Base-by-base conservation (phyloP, 2,797 vertebrate species). In the Crocodylus rhombifer region DNA sequence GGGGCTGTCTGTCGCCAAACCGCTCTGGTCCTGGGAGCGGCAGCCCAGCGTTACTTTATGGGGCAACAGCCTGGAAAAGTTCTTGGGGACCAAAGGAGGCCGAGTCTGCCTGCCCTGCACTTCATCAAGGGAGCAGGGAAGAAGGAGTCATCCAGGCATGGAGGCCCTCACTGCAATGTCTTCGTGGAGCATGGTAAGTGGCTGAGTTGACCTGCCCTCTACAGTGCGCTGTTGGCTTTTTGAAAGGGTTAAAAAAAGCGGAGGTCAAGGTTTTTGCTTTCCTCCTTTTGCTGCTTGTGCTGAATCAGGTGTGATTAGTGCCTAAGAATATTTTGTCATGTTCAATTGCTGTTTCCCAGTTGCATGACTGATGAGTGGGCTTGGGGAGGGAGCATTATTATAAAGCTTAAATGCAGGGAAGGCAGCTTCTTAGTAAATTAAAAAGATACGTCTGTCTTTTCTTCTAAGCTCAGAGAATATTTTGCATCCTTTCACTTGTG, bases 61-160 rank as follows among this genome's bases (percentile, higher is more conserved):
- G 99, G 99, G 99, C 99, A 99, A 98, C 99, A 99, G 99, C 99
- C 99, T 98, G 99, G 99, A 97, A 99, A 99, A 98, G 98, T 99
- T 97, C 98, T 98, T 97, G 99, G 99, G 98, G 99, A 99, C 98
- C 99, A 99, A 97, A 98, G 99, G 97, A 99, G 99, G 98, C 99
- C 99, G 55, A 99, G 99, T 98, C 97, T 99, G 97, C 99, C 99
- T 62, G 98, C 99, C 96, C 98, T 99, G 97, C 98, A 98, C 97
- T 99, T 99, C 93, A 99, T 99, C 97, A 99, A 99, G 95, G 98
- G 98, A 94, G 98, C 97, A 89, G 98, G 97, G 91, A 99, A 97
- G 97, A 99, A 99, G 96, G 99, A 99, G 64, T 97, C 99, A 2
- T 96, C 99, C 1, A 98, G 98, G 91, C 99, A 99, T 96, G 99